phyloP scores from a whole-genome alignment of 2,797 vertebrate species.

The Aphelocoma californica region DNA sequence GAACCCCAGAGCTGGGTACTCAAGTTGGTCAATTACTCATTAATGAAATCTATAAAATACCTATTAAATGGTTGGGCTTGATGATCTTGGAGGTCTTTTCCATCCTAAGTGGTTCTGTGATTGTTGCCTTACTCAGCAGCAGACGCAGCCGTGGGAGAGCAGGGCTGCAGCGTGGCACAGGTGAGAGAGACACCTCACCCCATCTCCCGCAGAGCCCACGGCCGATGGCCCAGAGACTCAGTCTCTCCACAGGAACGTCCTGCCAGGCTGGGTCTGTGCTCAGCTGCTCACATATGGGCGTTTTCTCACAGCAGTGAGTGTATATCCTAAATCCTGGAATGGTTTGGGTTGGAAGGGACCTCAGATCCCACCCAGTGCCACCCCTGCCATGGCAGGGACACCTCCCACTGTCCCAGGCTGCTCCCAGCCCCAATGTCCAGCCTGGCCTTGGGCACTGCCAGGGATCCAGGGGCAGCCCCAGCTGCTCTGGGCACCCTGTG shows the following conservation, averaged over 20 bases:
- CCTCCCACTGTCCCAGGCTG: neutral
- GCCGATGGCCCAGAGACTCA: neutral
- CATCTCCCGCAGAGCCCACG: neutral
- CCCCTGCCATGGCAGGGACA: neutral
- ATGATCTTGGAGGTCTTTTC: neutral
- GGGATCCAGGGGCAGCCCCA: neutral
- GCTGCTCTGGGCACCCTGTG: neutral
- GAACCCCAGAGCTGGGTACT: neutral
- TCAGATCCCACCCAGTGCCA: fast-evolving
- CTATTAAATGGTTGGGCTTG: neutral
- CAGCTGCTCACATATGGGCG: neutral
- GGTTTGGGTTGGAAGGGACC: neutral
- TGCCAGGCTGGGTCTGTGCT: slow-evolving; percentile 11
- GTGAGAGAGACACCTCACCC: fast-evolving
- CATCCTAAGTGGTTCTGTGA: fast-evolving
- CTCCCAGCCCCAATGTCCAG: neutral
- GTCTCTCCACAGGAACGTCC: neutral
- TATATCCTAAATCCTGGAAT: no score
- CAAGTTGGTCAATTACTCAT: neutral
- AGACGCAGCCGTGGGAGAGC: fast-evolving
- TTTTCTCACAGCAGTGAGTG: no score
- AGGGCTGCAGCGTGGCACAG: fast-evolving
- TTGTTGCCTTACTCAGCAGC: neutral
- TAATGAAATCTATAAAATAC: neutral
- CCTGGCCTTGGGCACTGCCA: neutral